A percentile compares a stretch with the other conserved stretches of the same genome.
These are phyloP conservation scores for Tiliqua scincoides DNA, from an alignment of 2,113 vertebrate species.

Conservation along the genomic window DNA sequence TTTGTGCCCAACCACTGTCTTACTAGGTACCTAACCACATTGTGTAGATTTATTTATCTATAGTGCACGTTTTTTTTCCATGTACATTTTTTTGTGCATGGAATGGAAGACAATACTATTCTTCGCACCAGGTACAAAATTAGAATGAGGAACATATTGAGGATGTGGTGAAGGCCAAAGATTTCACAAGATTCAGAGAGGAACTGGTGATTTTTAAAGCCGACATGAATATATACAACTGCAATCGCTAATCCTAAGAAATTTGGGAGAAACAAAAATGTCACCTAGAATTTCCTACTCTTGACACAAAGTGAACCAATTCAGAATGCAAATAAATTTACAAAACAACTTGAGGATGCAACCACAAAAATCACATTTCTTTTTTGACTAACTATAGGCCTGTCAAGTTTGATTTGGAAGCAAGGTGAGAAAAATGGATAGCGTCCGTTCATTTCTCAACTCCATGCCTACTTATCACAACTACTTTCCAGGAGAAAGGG, in stretches of 20 bases:
- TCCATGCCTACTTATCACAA: neutral
- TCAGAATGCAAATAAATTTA: neutral
- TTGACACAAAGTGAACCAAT: neutral
- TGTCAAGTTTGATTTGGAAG: neutral
- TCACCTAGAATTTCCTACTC: neutral
- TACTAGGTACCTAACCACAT: fast-evolving
- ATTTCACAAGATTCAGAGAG: conserved; percentile 5
- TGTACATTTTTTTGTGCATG: neutral
- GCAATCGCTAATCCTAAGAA: neutral
- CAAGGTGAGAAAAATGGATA: neutral
- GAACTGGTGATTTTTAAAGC: conserved; percentile 8
- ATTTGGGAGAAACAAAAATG: neutral
- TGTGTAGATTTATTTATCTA: neutral
- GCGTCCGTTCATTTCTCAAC: neutral
- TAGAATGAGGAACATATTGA: conserved; percentile 29
- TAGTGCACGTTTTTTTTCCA: no score
- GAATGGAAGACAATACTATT: neutral
- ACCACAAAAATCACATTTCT: neutral
- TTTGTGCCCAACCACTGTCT: neutral
- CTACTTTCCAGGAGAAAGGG: neutral
- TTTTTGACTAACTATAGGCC: neutral
- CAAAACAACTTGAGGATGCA: neutral
- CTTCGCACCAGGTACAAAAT: neutral
- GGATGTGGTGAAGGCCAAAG: conserved; percentile 9
- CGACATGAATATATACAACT: neutral